Percentiles rank a stretch among this genome's conserved stretches.
Conservation (phyloP, 2,113 vertebrate species). For the Aegotheles bennettii region DNA sequence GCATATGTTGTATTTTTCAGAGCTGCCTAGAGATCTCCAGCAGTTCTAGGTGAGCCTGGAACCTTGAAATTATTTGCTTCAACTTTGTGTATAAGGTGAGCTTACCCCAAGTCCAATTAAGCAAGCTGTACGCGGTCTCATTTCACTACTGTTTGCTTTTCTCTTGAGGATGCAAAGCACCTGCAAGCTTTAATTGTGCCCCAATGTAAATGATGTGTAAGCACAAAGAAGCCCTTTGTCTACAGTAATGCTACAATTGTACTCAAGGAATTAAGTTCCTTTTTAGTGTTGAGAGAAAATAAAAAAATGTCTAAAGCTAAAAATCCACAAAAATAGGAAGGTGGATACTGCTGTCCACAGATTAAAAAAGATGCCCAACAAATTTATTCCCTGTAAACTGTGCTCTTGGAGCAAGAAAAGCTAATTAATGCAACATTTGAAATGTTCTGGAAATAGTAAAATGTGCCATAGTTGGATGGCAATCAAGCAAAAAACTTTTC, state of each 20-base stretch:
- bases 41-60: background rate
- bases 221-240: background rate
- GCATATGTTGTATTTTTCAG: background rate
- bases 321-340: background rate
- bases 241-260: background rate
- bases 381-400: background rate
- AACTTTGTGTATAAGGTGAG: background rate
- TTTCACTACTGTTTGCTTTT: background rate
- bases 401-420: background rate
- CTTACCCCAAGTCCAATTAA: background rate
- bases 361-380: background rate
- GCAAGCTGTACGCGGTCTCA: rapidly evolving
- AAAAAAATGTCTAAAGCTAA: background rate
- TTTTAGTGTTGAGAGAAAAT: background rate
- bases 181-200: background rate
- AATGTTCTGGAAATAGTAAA: background rate
- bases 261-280: background rate
- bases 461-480: background rate
- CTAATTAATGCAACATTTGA: background rate
- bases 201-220: background rate
- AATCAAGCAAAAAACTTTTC: background rate
- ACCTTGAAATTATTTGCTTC: background rate
- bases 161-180: background rate
- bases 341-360: background rate
- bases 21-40: background rate